Evolutionary conservation across 1,140 invertebrate species (phyloP).

Genomic region (Drosophila ananassae): DNA sequence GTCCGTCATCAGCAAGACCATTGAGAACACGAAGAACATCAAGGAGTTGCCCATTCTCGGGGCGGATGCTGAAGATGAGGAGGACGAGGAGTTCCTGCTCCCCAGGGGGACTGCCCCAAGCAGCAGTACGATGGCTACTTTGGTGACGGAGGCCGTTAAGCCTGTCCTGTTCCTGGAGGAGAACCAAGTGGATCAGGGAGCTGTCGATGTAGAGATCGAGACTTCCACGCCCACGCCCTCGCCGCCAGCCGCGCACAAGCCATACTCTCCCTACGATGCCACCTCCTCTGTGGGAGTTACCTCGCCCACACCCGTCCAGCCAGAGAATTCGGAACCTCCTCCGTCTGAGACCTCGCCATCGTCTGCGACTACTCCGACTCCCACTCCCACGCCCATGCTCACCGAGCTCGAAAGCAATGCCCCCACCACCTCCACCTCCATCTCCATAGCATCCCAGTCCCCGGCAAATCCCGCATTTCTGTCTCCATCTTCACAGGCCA

Average conservation of each 20-base stretch:
- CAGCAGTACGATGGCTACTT: conserved; percentile 9
- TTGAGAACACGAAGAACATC: conserved; percentile 81
- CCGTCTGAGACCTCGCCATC: conserved; percentile 1
- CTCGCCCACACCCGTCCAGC: conserved; percentile 9
- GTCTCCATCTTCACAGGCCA: conserved; percentile 26
- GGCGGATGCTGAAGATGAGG: conserved; percentile 63
- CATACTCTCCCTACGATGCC: conserved; percentile 52
- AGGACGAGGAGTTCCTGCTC: conserved; percentile 60
- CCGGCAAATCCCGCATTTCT: conserved; percentile 16
- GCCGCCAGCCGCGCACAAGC: conserved; percentile 16
- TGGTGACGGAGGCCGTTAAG: conserved; percentile 45
- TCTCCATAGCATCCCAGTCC: conserved; percentile 11
- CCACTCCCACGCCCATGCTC: conserved; percentile 8
- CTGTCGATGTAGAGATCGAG: conserved; percentile 42
- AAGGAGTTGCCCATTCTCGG: conserved; percentile 72
- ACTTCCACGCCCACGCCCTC: conserved; percentile 38
- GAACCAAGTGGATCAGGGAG: conserved; percentile 51
- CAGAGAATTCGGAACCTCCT: conserved; percentile 20
- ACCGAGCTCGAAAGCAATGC: conserved; percentile 25
- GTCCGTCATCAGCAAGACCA: conserved; percentile 80
- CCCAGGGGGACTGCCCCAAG: conserved; percentile 34
- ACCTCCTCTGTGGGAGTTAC: conserved; percentile 35
- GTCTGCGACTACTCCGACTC: conserved; percentile 5
- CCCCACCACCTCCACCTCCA: conserved; percentile 3
- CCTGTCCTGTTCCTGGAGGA: conserved; percentile 8